Base-by-base conservation (phyloP, 2,113 vertebrate genomes). In the Anseranas semipalmata region DNA sequence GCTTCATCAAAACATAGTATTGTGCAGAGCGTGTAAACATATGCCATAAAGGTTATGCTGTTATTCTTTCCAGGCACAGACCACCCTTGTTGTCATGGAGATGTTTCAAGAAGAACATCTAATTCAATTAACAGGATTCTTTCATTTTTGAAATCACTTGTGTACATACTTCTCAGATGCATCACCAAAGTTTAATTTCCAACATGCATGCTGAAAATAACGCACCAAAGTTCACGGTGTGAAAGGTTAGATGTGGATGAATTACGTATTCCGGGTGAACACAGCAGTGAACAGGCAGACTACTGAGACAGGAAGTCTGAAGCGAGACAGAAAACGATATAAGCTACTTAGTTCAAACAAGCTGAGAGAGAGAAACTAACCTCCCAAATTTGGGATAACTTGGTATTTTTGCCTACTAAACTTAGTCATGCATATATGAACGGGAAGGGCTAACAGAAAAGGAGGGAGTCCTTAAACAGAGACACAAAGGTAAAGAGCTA, bases 1-100 rank as follows among this genome's bases (percentile, higher is more conserved):
- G n/a, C 58, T 75, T 91, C 81, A 79, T 89, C 81, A 83, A 94
- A 91, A 95, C 76, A 67, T 0, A 56, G 68, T 58, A 87, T 62
- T 95, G 93, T 91, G 71, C 59, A 85, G 83, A 96, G 50, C 60
- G 46, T 46, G 75, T 85, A 95, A 91, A 94, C 85, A 80, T 85
- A 37, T 35, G 41, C 75, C 53, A 66, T 87, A 88, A 95, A 94
- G 66, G 58, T 93, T 93, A 85, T 32, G 33, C 32, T 76, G 24
- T 78, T 85, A 50, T 59, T 95, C 73, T 50, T 91, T 81, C 70
- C 56, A 91, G 87, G 37, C 60, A 59, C 37, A 67, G 41, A 67
- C 91, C 50, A 87, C 52, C 50, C 73, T 45, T 82, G 48, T 78
- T 91, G 89, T 81, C 52, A 67, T 28, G 62, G 73, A n/a, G 28